phyloP scores from a whole-genome alignment of 2,113 vertebrate species.

The Mobula hypostoma region DNA sequence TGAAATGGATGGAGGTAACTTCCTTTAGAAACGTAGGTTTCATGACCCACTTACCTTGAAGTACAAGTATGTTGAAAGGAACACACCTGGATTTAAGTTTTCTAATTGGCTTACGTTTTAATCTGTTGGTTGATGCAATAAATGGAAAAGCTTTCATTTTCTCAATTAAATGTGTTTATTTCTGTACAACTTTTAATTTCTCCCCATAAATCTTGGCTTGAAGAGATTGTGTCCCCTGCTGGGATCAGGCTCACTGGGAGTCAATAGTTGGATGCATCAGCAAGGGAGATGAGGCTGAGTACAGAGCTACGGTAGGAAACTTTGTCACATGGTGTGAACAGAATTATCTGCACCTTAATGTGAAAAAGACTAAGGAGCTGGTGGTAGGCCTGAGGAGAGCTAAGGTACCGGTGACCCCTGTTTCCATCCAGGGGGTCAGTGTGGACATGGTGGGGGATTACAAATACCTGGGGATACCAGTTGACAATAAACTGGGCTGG shows the following conservation, averaged over 20 bases:
- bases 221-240: background rate
- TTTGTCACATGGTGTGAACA: no score
- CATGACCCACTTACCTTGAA: background rate
- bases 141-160: background rate
- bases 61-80: background rate
- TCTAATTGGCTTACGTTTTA: background rate
- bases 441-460: no score
- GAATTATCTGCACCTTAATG: no score
- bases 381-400: no score
- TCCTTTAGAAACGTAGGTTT: background rate
- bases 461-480: no score
- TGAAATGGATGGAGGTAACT: background rate
- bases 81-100: background rate
- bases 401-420: no score
- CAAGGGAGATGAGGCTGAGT: no score
- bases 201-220: background rate
- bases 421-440: no score
- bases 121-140: background rate
- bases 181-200: background rate
- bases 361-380: no score
- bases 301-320: no score
- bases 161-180: background rate
- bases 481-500: no score
- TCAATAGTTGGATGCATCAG: no score
- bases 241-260: background rate